Conservation (phyloP, 1,140 invertebrate genomes). For the Chlorops oryzae region DNA sequence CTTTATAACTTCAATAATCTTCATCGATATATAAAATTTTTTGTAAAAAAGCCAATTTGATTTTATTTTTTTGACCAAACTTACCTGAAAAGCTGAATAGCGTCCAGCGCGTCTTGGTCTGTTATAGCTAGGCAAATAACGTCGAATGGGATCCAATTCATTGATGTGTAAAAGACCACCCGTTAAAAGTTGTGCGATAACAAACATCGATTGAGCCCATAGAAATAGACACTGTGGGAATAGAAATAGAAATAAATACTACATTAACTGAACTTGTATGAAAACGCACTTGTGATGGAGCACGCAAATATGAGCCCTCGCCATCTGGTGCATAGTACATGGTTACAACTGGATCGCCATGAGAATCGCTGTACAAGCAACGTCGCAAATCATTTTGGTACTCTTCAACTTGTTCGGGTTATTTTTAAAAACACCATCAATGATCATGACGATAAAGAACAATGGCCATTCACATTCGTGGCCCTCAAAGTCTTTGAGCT, state of each 20-base stretch:
- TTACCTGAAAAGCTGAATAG: slow-evolving; percentile 95
- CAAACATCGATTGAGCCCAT: slow-evolving; percentile 93
- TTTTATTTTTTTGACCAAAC: slow-evolving; percentile 24
- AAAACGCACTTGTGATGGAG: slow-evolving; percentile 39
- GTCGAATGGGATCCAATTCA: slow-evolving; percentile 90
- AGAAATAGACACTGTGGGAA: slow-evolving; percentile 59
- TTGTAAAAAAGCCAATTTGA: slow-evolving; percentile 26
- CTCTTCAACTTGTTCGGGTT: slow-evolving; percentile 85
- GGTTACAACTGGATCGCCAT: slow-evolving; percentile 77
- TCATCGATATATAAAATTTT: background rate
- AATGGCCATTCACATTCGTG: slow-evolving; percentile 98
- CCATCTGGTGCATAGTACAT: slow-evolving; percentile 87
- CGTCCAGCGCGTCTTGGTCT: slow-evolving; percentile 81
- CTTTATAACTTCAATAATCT: no score
- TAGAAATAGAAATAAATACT: no score
- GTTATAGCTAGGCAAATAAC: slow-evolving; percentile 94
- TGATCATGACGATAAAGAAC: slow-evolving; percentile 92
- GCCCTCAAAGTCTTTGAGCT: slow-evolving; percentile 86
- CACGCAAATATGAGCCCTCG: slow-evolving; percentile 45
- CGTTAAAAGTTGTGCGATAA: slow-evolving; percentile 86
- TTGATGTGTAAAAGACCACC: slow-evolving; percentile 86
- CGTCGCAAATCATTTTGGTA: slow-evolving; percentile 80
- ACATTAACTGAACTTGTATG: no score
- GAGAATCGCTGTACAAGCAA: slow-evolving; percentile 67
- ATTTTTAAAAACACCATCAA: slow-evolving; percentile 87